Evolutionary conservation across 2,113 vertebrate species (phyloP).

Genomic region (Chlorodrepanis virens): DNA sequence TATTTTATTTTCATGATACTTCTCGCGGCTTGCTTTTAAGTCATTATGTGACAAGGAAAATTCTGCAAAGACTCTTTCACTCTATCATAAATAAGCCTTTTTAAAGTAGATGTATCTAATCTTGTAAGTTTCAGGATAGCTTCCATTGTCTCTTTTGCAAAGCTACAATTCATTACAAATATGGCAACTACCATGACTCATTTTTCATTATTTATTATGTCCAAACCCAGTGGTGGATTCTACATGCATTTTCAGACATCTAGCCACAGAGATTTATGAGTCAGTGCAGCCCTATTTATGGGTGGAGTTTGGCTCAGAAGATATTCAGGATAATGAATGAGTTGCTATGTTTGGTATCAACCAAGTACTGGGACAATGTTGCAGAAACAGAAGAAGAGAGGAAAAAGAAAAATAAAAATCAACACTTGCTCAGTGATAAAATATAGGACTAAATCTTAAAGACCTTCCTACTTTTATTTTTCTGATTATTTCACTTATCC

Average conservation of each 20-base stretch:
- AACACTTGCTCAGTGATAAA: background rate
- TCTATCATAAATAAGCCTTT: background rate
- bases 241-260: background rate
- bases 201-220: constrained; percentile 61
- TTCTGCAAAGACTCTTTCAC: background rate
- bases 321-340: constrained; percentile 42
- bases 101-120: constrained; percentile 8
- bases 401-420: background rate
- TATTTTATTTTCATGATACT: background rate
- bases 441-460: background rate
- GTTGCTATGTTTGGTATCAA: constrained; percentile 22
- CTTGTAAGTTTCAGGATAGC: background rate
- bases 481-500: background rate
- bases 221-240: constrained; percentile 18
- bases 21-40: background rate
- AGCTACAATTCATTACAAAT: constrained; percentile 54
- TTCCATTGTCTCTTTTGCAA: constrained; percentile 17
- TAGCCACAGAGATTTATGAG: constrained; percentile 58
- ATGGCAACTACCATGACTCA: constrained; percentile 20
- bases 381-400: background rate
- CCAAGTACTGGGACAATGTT: background rate
- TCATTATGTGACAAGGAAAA: background rate
- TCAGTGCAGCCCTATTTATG: constrained; percentile 38
- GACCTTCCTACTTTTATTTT: background rate
- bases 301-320: constrained; percentile 42